A percentile compares a stretch with the other conserved stretches of the same genome.
phyloP scores from a whole-genome alignment of 2,888 invertebrate genomes.

The Leptopilina syphax region DNA sequence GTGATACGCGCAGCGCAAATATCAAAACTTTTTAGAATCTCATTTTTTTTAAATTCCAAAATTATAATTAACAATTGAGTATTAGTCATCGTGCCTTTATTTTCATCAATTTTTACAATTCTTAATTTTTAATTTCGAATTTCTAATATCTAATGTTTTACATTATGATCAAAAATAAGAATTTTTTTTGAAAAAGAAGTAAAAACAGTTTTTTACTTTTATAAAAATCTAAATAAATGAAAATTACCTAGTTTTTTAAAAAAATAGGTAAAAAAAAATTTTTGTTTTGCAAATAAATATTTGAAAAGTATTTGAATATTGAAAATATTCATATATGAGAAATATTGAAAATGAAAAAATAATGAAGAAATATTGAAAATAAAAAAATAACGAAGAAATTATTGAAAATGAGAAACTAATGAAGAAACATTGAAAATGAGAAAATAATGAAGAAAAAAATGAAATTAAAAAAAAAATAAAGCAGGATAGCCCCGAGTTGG shows the following conservation, averaged over 20 bases:
- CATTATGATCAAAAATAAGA: too few species aligned
- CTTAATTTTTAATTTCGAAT: background rate
- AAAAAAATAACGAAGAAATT: too few species aligned
- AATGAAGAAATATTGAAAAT: too few species aligned
- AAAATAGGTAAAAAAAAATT: background rate
- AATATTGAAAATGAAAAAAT: too few species aligned
- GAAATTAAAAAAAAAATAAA: conserved; percentile 43
- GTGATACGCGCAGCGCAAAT: conserved; percentile 14
- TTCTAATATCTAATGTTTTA: background rate
- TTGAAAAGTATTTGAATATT: background rate
- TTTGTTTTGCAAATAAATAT: background rate
- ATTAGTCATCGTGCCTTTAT: conserved; percentile 18
- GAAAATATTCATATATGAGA: background rate
- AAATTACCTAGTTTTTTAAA: too few species aligned
- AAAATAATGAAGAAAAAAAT: conserved; percentile 20
- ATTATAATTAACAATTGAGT: background rate
- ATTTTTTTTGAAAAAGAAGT: too few species aligned
- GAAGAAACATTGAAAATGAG: too few species aligned
- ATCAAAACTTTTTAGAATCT: conserved; percentile 28
- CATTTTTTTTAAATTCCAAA: conserved; percentile 3
- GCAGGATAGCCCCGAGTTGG: conserved; percentile 70
- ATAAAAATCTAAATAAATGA: too few species aligned
- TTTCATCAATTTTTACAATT: background rate
- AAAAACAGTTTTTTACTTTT: too few species aligned
- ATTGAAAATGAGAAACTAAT: too few species aligned